These are phyloP conservation scores for Zeugodacus cucurbitae DNA, from an alignment of 1,140 invertebrate genomes.

Conservation along the genomic window DNA sequence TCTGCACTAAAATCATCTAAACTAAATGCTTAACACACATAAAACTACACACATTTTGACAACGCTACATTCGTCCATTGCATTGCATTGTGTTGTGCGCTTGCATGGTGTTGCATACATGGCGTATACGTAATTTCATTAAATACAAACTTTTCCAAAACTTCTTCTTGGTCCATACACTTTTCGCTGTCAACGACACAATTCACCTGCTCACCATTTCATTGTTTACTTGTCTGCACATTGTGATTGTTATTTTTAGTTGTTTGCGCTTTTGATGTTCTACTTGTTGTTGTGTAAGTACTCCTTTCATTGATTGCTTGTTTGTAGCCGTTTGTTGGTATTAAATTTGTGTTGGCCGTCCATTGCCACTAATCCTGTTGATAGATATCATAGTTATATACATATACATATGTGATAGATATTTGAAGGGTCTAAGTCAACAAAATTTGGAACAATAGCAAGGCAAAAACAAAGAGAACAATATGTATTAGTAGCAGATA, in stretches of 20 bases:
- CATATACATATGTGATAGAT: background rate
- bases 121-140: background rate
- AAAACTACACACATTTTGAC: background rate
- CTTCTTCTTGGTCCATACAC: background rate
- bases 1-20: background rate
- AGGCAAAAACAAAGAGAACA: background rate
- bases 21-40: background rate
- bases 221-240: background rate
- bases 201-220: background rate
- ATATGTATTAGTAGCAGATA: background rate
- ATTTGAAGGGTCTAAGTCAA: too few relatives aligned
- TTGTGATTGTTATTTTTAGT: background rate
- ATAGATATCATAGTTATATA: background rate
- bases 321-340: background rate
- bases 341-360: slow-evolving; percentile 9
- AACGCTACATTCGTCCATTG: background rate
- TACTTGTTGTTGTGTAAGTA: background rate
- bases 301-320: background rate
- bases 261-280: background rate
- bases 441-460: too few relatives aligned
- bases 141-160: background rate
- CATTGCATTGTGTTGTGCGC: background rate
- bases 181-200: background rate
- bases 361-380: background rate
- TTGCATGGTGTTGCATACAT: background rate